Conservation (phyloP, 2,888 invertebrate genomes). For the Germaria angustata region DNA sequence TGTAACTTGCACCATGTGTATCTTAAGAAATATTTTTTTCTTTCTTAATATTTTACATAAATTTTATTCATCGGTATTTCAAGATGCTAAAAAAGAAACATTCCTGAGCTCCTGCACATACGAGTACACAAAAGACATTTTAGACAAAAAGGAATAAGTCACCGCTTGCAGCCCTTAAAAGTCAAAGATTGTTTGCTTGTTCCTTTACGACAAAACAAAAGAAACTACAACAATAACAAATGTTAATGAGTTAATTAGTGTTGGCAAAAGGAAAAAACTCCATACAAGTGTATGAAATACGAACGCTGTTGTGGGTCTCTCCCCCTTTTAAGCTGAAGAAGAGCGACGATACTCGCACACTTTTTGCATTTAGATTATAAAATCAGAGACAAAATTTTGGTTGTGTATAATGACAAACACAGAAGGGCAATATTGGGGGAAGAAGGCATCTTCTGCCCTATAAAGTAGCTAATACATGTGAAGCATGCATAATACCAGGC, state of each 20-base stretch:
- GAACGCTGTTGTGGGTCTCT: slow-evolving; percentile 75
- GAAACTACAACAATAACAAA: slow-evolving; percentile 67
- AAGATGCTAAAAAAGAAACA: slow-evolving; percentile 3
- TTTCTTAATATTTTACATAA: slow-evolving; percentile 25
- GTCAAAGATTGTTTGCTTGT: slow-evolving; percentile 30
- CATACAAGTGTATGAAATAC: background rate
- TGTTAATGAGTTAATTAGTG: slow-evolving; percentile 80
- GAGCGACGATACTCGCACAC: slow-evolving; percentile 1
- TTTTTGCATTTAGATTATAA: slow-evolving; percentile 37
- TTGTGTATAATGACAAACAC: background rate
- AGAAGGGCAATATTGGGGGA: background rate
- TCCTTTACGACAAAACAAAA: slow-evolving; percentile 11
- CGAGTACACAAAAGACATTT: background rate
- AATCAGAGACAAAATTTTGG: slow-evolving; percentile 55
- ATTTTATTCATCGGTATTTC: slow-evolving; percentile 33
- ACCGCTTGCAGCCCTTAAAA: slow-evolving; percentile 50
- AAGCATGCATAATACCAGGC: slow-evolving; percentile 29
- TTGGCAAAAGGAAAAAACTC: slow-evolving; percentile 68
- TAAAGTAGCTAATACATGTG: slow-evolving; percentile 36
- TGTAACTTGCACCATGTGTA: background rate
- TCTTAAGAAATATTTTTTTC: background rate
- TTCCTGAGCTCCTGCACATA: background rate
- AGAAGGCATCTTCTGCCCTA: background rate
- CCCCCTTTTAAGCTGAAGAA: slow-evolving; percentile 45
- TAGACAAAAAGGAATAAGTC: slow-evolving; percentile 12